Conservation (phyloP, 2,113 vertebrate species). For the Oreotragus oreotragus region DNA sequence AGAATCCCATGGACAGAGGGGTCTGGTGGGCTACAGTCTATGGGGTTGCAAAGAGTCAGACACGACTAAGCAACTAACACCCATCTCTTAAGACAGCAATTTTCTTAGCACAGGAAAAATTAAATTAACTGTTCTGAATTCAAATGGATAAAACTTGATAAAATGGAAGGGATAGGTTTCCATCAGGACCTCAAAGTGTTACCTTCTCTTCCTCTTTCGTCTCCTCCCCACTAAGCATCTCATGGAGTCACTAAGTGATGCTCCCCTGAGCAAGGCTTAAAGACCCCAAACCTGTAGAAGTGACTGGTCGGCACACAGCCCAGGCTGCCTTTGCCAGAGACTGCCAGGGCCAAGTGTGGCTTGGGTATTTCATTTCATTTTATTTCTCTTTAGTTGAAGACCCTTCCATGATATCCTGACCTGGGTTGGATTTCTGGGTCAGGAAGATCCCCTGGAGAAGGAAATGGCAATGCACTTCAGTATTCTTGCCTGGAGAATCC, state of each 20-base stretch:
- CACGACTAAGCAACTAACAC: not conserved
- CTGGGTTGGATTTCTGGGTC: not conserved
- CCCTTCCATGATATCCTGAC: not conserved
- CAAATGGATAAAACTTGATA: not conserved
- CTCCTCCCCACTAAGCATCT: not conserved
- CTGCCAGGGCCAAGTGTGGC: not conserved
- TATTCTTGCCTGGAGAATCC: not conserved
- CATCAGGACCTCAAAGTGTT: not conserved
- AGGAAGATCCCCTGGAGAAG: not conserved
- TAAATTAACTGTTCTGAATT: not conserved
- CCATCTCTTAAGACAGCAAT: not conserved
- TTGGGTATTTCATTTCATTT: not conserved
- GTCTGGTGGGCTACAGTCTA: not conserved
- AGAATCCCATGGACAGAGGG: not conserved
- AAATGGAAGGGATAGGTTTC: not conserved
- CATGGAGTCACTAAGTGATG: not conserved
- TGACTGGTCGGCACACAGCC: not conserved
- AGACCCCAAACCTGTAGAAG: not conserved
- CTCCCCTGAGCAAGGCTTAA: not conserved
- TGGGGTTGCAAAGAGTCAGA: accelerated
- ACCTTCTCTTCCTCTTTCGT: not conserved
- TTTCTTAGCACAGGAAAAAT: not conserved
- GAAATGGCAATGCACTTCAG: not conserved
- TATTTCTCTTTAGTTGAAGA: not conserved
- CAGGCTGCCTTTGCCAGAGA: not conserved